Conservation (phyloP, 1,140 invertebrate species). For the Maniola jurtina region DNA sequence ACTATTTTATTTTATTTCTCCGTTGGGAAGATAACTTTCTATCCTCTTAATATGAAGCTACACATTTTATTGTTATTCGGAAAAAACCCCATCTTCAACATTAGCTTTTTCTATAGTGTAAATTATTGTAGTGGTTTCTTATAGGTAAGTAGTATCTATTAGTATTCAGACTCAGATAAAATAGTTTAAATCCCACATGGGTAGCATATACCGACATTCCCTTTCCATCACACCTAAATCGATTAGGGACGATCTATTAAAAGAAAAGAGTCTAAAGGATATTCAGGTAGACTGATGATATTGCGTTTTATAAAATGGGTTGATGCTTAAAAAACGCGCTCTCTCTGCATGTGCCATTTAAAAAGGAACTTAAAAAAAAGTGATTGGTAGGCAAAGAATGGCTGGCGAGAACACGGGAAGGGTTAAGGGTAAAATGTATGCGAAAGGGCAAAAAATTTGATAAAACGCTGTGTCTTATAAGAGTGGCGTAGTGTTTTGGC, state of each 20-base stretch:
- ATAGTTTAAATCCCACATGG: background rate
- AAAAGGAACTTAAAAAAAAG: slow-evolving; percentile 71
- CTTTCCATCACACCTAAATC: slow-evolving; percentile 45
- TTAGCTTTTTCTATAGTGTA: too few relatives aligned
- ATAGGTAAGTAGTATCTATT: too few relatives aligned
- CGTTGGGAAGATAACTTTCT: too few relatives aligned
- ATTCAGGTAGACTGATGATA: slow-evolving; percentile 74
- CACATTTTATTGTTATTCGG: too few relatives aligned
- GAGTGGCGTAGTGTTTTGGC: slow-evolving; percentile 40
- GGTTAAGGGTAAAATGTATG: slow-evolving; percentile 69
- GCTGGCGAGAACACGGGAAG: slow-evolving; percentile 64
- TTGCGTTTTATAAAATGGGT: slow-evolving; percentile 70
- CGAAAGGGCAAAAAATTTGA: slow-evolving; percentile 65
- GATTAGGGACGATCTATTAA: slow-evolving; percentile 69
- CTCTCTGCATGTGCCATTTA: slow-evolving; percentile 77
- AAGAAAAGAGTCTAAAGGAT: slow-evolving; percentile 57
- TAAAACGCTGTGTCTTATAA: slow-evolving; percentile 54
- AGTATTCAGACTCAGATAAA: too few relatives aligned
- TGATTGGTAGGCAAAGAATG: slow-evolving; percentile 67
- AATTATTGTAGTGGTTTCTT: too few relatives aligned
- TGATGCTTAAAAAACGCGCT: slow-evolving; percentile 61
- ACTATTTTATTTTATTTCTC: too few relatives aligned
- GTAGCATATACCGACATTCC: background rate
- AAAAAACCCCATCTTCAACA: too few relatives aligned
- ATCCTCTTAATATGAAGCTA: too few relatives aligned